Base-by-base conservation (phyloP, 2,888 invertebrate species). In the Anorthoa munda region DNA sequence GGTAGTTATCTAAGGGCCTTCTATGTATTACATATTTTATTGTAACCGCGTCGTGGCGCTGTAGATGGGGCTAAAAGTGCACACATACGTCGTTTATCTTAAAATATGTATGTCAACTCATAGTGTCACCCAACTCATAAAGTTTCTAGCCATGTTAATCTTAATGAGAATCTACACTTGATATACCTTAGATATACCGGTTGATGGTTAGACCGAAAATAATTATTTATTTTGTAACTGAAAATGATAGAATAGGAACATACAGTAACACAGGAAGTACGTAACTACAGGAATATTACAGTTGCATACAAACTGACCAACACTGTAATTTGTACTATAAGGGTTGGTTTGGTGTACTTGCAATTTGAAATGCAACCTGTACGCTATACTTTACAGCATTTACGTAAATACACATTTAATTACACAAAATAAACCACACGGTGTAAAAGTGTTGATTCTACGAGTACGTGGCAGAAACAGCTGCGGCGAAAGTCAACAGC, bases 391-490 rank as follows among this genome's bases (percentile, higher is more conserved):
- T n/a, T 15, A 26, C 21, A 21, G 17, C 18, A 79, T 31, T 45
- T 56, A n/a, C 45, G 26, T 50, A 51, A 72, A 72, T 51, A 74
- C 50, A n/a, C 72, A 72, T 74, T 56, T 72, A 79, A 72, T 75
- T 59, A 75, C 59, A 73, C 50, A 73, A 74, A 80, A 31, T 56
- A 80, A 56, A 75, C 81, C 39, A 45, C 21, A 26, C 50, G 13
- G 21, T 75, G 46, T 31, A 48, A 72, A 79, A 79, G 26, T 75
- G 75, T 75, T 75, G 23, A 74, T 79, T 72, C 50, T 72, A n/a
- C 21, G 50, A 46, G 45, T 58, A 23, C 21, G 45, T 50, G 45
- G 45, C 45, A 50, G 73, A 21, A 50, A 50, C 26, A 21, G 26
- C 18, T 46, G 53, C 45, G 50, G 18, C 17, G 26, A 58, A 17